phyloP scores from a whole-genome alignment of 2,113 vertebrate species.

The Oreamnos americanus region DNA sequence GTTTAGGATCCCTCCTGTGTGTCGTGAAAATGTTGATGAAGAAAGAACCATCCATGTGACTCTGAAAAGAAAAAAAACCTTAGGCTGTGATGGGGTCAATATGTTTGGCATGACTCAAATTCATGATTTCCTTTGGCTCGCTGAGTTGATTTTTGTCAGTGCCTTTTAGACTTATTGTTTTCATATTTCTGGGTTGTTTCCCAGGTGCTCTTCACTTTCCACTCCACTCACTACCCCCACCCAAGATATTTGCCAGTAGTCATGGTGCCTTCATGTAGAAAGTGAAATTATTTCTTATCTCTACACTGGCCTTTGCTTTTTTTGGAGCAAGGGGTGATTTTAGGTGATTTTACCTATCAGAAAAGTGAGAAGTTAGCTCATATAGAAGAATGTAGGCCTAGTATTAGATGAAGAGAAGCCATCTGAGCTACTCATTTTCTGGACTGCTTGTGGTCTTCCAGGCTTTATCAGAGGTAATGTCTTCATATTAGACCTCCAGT shows the following conservation, averaged over 20 bases:
- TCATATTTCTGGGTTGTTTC: background rate
- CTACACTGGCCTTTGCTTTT: background rate
- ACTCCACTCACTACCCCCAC: background rate
- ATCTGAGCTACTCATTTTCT: slow-evolving; percentile 11
- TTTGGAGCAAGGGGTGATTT: background rate
- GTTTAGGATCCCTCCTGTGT: background rate
- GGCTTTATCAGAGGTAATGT: slow-evolving; percentile 5
- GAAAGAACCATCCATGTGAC: background rate
- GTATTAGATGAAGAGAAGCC: slow-evolving; percentile 14
- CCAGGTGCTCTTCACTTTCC: background rate
- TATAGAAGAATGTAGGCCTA: background rate
- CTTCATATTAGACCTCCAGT: background rate
- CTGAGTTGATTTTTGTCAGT: background rate
- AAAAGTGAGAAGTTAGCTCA: slow-evolving; percentile 28
- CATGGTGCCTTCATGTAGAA: background rate
- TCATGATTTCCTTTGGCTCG: background rate
- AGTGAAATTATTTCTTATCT: background rate
- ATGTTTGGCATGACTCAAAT: background rate
- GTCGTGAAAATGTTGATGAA: background rate
- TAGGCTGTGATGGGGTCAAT: background rate
- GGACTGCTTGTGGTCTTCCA: background rate
- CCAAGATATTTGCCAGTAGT: background rate
- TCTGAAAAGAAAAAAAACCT: background rate
- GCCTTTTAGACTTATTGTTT: background rate
- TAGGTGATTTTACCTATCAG: background rate